Evolutionary conservation across 2,797 vertebrate species (phyloP).

Genomic region (Alca torda): DNA sequence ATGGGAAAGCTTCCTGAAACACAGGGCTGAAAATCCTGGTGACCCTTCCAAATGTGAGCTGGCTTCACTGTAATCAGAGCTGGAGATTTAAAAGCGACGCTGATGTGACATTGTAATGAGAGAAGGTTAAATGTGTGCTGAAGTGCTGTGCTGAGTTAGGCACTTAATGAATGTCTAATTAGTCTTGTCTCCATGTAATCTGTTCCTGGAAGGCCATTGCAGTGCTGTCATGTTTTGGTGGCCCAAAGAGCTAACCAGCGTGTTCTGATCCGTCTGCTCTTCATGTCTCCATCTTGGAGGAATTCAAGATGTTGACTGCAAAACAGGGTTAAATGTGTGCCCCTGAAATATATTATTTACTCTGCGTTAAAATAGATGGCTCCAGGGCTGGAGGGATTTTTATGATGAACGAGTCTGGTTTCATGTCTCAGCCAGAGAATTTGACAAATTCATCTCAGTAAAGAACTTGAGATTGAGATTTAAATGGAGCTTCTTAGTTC

Average conservation of each 20-base stretch:
- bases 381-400: background rate
- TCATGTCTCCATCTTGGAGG: background rate
- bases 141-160: constrained; percentile 52
- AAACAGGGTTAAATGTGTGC: background rate
- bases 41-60: background rate
- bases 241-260: background rate
- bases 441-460: background rate
- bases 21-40: background rate
- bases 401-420: background rate
- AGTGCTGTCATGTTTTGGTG: background rate
- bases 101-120: constrained; percentile 20
- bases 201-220: background rate
- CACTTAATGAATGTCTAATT: constrained; percentile 41
- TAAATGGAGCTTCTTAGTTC: background rate
- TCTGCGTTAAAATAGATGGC: background rate
- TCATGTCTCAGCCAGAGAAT: background rate
- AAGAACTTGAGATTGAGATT: background rate
- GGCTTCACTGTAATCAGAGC: background rate
- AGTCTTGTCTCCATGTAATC: background rate
- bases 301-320: background rate
- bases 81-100: background rate
- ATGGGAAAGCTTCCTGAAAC: background rate
- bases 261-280: background rate
- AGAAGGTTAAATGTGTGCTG: constrained; percentile 45
- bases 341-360: background rate